Conservation (phyloP, 2,113 vertebrate species). For the Gasterosteus nipponicus region DNA sequence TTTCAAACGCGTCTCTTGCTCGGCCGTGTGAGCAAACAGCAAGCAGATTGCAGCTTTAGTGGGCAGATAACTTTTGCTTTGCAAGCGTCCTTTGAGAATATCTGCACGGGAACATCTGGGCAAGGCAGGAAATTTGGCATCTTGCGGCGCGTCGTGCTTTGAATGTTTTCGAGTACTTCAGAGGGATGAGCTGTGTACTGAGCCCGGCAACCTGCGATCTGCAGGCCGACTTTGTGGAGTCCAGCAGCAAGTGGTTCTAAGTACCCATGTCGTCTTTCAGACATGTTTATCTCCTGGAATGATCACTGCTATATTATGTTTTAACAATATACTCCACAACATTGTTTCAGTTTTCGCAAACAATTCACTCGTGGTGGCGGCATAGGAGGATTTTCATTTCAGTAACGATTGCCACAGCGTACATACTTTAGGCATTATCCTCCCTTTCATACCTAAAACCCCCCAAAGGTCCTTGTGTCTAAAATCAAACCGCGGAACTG, state of each 20-base stretch:
- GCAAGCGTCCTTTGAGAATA: constrained; percentile 64
- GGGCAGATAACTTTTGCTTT: constrained; percentile 57
- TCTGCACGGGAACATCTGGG: constrained; percentile 90
- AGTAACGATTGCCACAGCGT: constrained; percentile 29
- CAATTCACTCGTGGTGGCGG: constrained; percentile 34
- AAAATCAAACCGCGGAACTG: constrained; percentile 33
- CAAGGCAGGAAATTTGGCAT: constrained; percentile 85
- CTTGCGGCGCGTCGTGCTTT: constrained; percentile 81
- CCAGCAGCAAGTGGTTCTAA: constrained; percentile 89
- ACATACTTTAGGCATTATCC: constrained; percentile 21
- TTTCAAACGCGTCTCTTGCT: constrained; percentile 12
- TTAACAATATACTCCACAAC: constrained; percentile 45
- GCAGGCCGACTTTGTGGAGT: constrained; percentile 82
- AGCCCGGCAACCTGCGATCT: constrained; percentile 67
- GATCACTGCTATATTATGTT: constrained; percentile 61
- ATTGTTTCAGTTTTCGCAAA: constrained; percentile 50
- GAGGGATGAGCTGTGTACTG: constrained; percentile 83
- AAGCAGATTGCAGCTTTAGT: constrained; percentile 42
- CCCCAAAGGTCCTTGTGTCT: constrained; percentile 19
- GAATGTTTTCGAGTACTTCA: constrained; percentile 90
- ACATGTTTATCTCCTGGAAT: constrained; percentile 68
- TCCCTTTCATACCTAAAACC: constrained; percentile 28
- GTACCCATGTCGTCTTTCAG: constrained; percentile 91
- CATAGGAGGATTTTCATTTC: constrained; percentile 37
- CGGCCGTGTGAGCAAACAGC: constrained; percentile 27